Evolutionary conservation across 2,888 invertebrate species (phyloP).

Genomic region (Leptodirus hochenwartii): DNA sequence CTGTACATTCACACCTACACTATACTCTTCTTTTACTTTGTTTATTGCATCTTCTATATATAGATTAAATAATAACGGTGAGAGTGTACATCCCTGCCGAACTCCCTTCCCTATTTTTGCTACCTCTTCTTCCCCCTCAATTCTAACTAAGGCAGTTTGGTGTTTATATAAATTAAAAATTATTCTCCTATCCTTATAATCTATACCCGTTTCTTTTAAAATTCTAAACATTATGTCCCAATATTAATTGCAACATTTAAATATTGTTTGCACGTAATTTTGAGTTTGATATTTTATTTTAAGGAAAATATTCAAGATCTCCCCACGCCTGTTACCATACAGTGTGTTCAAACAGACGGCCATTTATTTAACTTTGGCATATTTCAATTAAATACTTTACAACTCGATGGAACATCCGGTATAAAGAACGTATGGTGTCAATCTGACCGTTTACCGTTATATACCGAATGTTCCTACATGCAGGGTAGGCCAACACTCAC

Average conservation of each 20-base stretch:
- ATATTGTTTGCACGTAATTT: conserved; percentile 6
- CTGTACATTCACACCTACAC: no score
- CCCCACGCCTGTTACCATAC: conserved; percentile 62
- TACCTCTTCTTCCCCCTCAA: no score
- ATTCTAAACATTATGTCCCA: no score
- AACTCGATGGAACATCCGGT: conserved; percentile 37
- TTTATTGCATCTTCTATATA: no score
- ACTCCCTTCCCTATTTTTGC: no score
- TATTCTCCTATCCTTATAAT: no score
- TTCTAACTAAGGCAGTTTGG: no score
- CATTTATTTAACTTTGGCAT: conserved; percentile 62
- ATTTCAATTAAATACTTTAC: conserved; percentile 66
- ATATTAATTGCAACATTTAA: conserved; percentile 12
- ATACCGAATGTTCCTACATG: conserved; percentile 42
- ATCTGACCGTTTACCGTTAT: conserved; percentile 42
- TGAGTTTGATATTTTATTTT: conserved; percentile 10
- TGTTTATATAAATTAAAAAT: no score
- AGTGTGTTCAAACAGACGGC: conserved; percentile 69
- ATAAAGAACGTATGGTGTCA: conserved; percentile 69
- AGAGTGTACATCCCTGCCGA: no score
- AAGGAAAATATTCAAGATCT: conserved; percentile 42
- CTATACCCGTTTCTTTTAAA: no score
- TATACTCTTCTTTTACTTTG: no score
- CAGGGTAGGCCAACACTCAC: conserved; percentile 44
- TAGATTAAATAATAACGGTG: no score